phyloP scores from a whole-genome alignment of 2,797 vertebrate species.

The Furcifer pardalis region DNA sequence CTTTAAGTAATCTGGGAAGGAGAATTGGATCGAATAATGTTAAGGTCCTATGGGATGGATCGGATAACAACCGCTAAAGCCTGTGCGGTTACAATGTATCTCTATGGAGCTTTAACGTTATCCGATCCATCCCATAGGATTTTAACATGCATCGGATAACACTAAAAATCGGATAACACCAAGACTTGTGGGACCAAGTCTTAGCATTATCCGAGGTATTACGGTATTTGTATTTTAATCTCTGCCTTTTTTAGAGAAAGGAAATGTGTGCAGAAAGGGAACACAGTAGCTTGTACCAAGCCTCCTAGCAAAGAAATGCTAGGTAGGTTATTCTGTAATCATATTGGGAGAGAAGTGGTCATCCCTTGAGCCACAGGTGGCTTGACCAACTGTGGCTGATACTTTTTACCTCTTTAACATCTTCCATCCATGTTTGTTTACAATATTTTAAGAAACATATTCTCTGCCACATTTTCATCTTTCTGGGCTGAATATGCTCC shows the following conservation, averaged over 20 bases:
- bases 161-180: too few species aligned
- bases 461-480: not conserved
- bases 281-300: constrained; percentile 12
- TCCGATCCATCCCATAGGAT: too few species aligned
- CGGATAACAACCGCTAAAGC: too few species aligned
- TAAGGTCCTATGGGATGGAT: too few species aligned
- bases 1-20: too few species aligned
- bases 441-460: not conserved
- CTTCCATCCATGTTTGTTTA: not conserved
- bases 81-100: too few species aligned
- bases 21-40: too few species aligned
- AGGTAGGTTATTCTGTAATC: constrained; percentile 30
- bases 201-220: too few species aligned
- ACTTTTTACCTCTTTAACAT: constrained; percentile 22
- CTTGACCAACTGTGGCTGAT: not conserved
- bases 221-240: too few species aligned
- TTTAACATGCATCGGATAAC: too few species aligned
- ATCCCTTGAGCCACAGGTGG: not conserved
- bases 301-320: not conserved
- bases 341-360: not conserved
- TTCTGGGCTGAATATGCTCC: constrained; percentile 42
- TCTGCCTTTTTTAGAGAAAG: constrained; percentile 3
- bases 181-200: too few species aligned
- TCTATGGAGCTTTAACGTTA: too few species aligned
- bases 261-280: not conserved